A percentile compares a stretch with the other conserved stretches of the same genome.
Evolutionary conservation across 2,113 vertebrate species (phyloP).

Genomic region (Crotalus helleri): DNA sequence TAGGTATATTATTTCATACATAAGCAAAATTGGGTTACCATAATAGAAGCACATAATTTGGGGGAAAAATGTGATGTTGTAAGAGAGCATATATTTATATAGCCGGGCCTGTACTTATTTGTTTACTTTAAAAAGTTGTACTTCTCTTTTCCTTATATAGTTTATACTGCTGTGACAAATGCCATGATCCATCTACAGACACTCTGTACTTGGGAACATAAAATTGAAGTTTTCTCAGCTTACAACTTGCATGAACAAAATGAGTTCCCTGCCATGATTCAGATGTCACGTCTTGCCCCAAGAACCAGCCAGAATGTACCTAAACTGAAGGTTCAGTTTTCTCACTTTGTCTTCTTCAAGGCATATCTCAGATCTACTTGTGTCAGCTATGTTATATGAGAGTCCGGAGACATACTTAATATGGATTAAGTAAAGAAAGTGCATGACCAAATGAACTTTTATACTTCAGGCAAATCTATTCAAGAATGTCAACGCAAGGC

Average conservation of each 20-base stretch:
- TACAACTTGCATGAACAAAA: not conserved
- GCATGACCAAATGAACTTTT: not conserved
- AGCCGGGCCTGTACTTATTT: not conserved
- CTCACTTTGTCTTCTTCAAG: not conserved
- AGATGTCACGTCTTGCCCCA: not conserved
- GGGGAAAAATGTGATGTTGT: not conserved
- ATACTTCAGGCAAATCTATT: not conserved
- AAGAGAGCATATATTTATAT: not conserved
- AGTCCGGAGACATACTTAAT: not conserved
- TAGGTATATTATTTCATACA: conserved; percentile 7
- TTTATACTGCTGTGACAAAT: not conserved
- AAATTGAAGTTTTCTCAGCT: not conserved
- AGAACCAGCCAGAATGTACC: not conserved
- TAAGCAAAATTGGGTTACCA: conserved; percentile 8
- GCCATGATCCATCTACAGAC: not conserved
- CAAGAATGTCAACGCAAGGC: not conserved
- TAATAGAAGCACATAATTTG: not conserved
- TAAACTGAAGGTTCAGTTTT: not conserved
- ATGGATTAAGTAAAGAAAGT: not conserved
- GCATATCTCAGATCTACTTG: not conserved
- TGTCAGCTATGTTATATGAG: not conserved
- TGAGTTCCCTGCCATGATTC: not conserved
- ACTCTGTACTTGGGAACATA: not conserved
- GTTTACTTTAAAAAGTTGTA: not conserved
- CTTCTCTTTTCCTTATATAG: not conserved